These are phyloP conservation scores for Cataglyphis rosenhaueri DNA, from an alignment of 2,888 invertebrate genomes.

Conservation along the genomic window DNA sequence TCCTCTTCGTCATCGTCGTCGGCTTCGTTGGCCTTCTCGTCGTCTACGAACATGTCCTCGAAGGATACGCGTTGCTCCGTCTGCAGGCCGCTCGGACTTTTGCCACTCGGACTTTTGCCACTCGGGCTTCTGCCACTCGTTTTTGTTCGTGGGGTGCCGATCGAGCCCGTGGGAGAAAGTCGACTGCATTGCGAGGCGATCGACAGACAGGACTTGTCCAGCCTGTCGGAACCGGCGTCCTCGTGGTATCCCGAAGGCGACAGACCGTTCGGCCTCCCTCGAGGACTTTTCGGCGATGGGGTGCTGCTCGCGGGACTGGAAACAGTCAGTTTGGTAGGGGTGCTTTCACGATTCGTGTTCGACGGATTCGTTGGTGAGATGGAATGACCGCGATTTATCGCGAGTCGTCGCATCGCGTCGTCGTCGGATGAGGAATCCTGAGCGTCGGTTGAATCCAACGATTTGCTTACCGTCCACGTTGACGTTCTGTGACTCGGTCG, in stretches of 20 bases:
- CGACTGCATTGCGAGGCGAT: slow-evolving; percentile 67
- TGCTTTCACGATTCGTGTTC: slow-evolving; percentile 56
- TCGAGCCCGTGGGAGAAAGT: slow-evolving; percentile 64
- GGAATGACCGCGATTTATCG: slow-evolving; percentile 52
- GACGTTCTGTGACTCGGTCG: slow-evolving; percentile 64
- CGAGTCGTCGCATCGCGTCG: slow-evolving; percentile 72
- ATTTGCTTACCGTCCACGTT: slow-evolving; percentile 74
- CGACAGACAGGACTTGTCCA: slow-evolving; percentile 66
- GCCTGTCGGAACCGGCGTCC: slow-evolving; percentile 54
- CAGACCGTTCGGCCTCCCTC: slow-evolving; percentile 52
- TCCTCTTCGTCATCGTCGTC: slow-evolving; percentile 57
- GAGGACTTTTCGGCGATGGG: slow-evolving; percentile 45
- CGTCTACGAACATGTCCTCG: slow-evolving; percentile 60
- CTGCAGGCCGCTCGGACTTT: slow-evolving; percentile 45
- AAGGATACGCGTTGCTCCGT: slow-evolving; percentile 66
- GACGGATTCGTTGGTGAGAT: slow-evolving; percentile 57
- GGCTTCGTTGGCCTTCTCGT: slow-evolving; percentile 59
- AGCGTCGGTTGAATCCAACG: slow-evolving; percentile 72
- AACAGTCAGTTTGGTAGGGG: slow-evolving; percentile 9
- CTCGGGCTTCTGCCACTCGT: slow-evolving; percentile 56
- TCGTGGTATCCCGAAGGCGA: slow-evolving; percentile 61
- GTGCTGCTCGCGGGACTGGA: slow-evolving; percentile 50
- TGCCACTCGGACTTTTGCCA: slow-evolving; percentile 54
- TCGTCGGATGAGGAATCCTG: slow-evolving; percentile 81
- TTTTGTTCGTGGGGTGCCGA: slow-evolving; percentile 59